These are phyloP conservation scores for Lepetodrilus schrolli DNA, from an alignment of 2,888 invertebrate species.

Conservation along the genomic window DNA sequence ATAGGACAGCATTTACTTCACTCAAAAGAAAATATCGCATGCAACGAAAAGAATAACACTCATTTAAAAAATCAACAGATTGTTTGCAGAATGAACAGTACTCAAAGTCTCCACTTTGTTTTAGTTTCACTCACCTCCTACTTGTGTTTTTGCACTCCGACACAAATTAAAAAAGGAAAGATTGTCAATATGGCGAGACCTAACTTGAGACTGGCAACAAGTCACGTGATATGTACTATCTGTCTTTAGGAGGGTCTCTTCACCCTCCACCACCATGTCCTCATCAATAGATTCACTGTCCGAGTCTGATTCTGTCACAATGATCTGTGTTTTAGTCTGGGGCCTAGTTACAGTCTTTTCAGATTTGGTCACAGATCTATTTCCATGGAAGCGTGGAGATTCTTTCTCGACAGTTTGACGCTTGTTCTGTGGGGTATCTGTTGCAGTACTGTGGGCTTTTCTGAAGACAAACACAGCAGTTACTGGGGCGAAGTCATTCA, in stretches of 20 bases:
- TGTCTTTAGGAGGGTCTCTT: slow-evolving; percentile 49
- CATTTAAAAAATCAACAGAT: no score
- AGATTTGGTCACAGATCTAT: not conserved
- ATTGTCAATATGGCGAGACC: slow-evolving; percentile 23
- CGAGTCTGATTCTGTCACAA: not conserved
- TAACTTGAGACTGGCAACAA: slow-evolving; percentile 29
- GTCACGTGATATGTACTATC: slow-evolving; percentile 61
- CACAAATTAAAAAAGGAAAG: slow-evolving; percentile 1
- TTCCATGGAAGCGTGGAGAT: not conserved
- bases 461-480: not conserved
- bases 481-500: no score
- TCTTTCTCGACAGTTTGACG: not conserved
- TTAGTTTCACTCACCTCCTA: no score
- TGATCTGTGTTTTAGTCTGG: not conserved
- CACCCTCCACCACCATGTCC: slow-evolving; percentile 28
- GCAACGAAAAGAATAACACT: no score
- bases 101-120: no score
- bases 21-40: no score
- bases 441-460: not conserved
- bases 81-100: no score
- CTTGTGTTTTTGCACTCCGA: slow-evolving; percentile 2
- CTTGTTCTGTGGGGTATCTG: not conserved
- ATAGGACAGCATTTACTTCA: no score
- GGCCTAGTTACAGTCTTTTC: not conserved
- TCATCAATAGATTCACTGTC: not conserved